Percentiles rank a stretch among this genome's conserved stretches.
Conservation (phyloP, 2,797 vertebrate species). For the Gallirallus australis region DNA sequence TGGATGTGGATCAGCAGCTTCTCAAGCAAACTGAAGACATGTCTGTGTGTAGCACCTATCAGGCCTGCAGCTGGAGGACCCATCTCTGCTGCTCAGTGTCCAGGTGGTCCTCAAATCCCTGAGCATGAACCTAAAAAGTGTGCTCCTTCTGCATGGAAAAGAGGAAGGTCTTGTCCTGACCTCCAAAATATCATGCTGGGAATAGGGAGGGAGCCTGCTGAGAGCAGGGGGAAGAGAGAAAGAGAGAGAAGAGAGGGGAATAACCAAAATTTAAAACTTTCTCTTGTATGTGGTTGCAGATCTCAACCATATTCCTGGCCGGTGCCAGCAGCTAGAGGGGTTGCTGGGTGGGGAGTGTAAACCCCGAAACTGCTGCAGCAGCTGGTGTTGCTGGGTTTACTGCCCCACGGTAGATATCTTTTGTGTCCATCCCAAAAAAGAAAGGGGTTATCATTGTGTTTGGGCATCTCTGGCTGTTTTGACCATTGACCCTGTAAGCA, state of each 20-base stretch:
- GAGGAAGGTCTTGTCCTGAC: neutral
- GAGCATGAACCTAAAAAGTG: neutral
- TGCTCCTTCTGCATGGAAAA: neutral
- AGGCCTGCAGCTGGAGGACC: neutral
- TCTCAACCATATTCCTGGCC: fast-evolving
- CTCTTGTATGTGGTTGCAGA: neutral
- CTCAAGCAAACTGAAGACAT: neutral
- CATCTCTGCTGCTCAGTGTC: neutral
- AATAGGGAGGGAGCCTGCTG: neutral
- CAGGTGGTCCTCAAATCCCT: neutral
- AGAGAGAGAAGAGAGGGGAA: fast-evolving
- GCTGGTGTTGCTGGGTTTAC: neutral
- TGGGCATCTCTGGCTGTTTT: neutral
- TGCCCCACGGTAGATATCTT: neutral
- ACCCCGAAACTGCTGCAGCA: too few species aligned
- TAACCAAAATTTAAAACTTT: neutral
- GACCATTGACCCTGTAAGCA: neutral
- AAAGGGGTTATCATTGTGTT: neutral
- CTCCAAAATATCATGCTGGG: neutral
- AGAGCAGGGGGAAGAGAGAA: neutral
- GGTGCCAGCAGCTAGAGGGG: neutral
- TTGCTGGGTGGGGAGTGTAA: neutral
- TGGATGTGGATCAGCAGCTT: fast-evolving
- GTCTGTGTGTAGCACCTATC: neutral
- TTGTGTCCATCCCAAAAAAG: neutral